These are phyloP conservation scores for Protophormia terraenovae DNA, from an alignment of 2,888 invertebrate genomes.

Conservation along the genomic window DNA sequence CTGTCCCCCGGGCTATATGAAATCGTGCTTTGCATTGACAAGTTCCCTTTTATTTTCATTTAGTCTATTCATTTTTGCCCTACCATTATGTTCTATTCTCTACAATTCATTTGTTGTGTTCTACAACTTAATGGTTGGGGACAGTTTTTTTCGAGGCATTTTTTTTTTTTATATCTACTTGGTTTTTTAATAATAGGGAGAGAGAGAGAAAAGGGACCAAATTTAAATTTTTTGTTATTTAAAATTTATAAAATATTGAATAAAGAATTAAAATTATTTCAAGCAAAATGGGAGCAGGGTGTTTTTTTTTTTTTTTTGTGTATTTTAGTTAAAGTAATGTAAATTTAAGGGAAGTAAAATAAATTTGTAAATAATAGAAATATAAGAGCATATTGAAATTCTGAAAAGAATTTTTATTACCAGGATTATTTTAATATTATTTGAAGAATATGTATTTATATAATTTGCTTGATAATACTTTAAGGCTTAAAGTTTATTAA, in stretches of 20 bases:
- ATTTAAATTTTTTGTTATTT: background rate
- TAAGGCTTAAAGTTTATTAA: too few relatives aligned
- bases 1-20: constrained; percentile 33
- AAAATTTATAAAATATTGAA: constrained; percentile 25
- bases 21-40: constrained; percentile 61
- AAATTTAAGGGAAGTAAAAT: background rate
- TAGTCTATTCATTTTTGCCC: background rate
- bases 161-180: background rate
- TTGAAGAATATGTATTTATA: too few relatives aligned
- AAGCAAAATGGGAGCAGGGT: background rate
- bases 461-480: too few relatives aligned
- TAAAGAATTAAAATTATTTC: background rate
- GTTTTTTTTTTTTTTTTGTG: background rate
- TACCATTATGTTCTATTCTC: constrained; percentile 1
- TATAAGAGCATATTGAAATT: too few relatives aligned
- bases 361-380: background rate
- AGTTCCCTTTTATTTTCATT: constrained; percentile 39
- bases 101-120: constrained; percentile 3
- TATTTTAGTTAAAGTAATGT: background rate
- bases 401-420: too few relatives aligned
- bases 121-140: constrained; percentile 3
- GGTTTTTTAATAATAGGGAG: constrained; percentile 6
- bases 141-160: background rate
- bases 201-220: background rate
- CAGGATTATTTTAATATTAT: too few relatives aligned